Conservation (phyloP, 2,888 invertebrate genomes). For the Brachynemurus nebulosus region DNA sequence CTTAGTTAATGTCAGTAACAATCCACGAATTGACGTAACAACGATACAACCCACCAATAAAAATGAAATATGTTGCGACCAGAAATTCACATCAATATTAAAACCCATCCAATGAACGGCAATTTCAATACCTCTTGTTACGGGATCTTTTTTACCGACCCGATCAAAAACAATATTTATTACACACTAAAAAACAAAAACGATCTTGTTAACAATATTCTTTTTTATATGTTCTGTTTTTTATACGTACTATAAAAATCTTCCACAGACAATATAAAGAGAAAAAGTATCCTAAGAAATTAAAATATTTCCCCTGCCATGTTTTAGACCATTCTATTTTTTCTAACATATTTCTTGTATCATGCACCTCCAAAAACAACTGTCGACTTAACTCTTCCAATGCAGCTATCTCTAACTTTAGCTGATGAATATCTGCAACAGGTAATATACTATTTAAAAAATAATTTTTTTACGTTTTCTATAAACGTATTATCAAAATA, state of each 20-base stretch:
- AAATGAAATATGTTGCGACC: conserved; percentile 99
- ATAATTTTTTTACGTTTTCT: too few species aligned
- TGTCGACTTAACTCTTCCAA: conserved; percentile 88
- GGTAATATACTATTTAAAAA: too few species aligned
- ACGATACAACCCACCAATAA: conserved; percentile 94
- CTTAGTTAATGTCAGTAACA: conserved; percentile 93
- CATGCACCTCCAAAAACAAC: conserved; percentile 91
- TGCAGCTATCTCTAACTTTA: conserved; percentile 73
- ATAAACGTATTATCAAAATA: too few species aligned
- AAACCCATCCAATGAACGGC: conserved; percentile 94
- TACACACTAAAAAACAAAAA: conserved; percentile 61
- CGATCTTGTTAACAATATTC: too few species aligned
- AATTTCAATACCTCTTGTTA: conserved; percentile 91
- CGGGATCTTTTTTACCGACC: conserved; percentile 96
- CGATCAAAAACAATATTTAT: conserved; percentile 98
- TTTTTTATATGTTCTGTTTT: not conserved
- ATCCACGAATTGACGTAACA: conserved; percentile 90
- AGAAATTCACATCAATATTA: conserved; percentile 92
- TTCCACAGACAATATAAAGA: conserved; percentile 98
- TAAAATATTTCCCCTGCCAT: conserved; percentile 96
- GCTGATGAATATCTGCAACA: conserved; percentile 60
- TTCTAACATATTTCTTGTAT: conserved; percentile 82
- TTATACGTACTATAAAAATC: conserved; percentile 83
- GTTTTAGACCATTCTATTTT: conserved; percentile 90
- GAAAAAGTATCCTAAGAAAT: conserved; percentile 96